Base-by-base conservation (phyloP, 2,113 vertebrate genomes). In the Chaetorhynchus papuensis region DNA sequence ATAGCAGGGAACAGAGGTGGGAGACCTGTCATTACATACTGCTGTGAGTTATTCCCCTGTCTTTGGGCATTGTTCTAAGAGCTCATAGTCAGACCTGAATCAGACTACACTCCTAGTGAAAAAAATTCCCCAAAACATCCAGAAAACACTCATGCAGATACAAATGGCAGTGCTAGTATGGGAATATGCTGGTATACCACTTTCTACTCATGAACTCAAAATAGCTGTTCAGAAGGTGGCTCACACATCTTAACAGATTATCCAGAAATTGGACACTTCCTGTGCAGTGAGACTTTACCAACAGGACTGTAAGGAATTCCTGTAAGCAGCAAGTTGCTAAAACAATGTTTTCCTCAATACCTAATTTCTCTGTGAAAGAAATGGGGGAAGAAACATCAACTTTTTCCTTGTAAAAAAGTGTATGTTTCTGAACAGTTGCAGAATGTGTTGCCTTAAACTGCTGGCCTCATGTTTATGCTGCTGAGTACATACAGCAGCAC, bases 401-500 rank as follows among this genome's bases (percentile, higher is more conserved):
- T 56, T 81, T n/a, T 65, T 74, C 45, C 9, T 71, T 44, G 22
- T 28, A 15, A 57, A n/a, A 37, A 37, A 20, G 9, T 9, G 14
- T 39, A 5, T 13, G 2, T 61, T 79, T 89, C 57, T 44, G 24
- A 57, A 56, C 6, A 68, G 30, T 23, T 87, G 23, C 20, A 28
- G 20, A 24, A 39, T 22, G 22, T 27, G 37, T 30, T 66, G 22
- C 17, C 24, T 31, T 39, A 35, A 47, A n/a, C 6, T 8, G 49
- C 12, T 37, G 11, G 1, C 0, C 30, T 42, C 13, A 3, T 2
- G 1, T 59, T 64, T 24, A 27, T 31, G 39, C 22, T 64, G 35
- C 45, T 53, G 6, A 10, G 42, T 19, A 33, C 19, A 7, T 3
- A n/a, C 0, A 1, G 49, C 33, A 5, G 2, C 56, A 24, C 28